phyloP scores from a whole-genome alignment of 2,888 invertebrate genomes.

The Venustoraphidia nigricollis region DNA sequence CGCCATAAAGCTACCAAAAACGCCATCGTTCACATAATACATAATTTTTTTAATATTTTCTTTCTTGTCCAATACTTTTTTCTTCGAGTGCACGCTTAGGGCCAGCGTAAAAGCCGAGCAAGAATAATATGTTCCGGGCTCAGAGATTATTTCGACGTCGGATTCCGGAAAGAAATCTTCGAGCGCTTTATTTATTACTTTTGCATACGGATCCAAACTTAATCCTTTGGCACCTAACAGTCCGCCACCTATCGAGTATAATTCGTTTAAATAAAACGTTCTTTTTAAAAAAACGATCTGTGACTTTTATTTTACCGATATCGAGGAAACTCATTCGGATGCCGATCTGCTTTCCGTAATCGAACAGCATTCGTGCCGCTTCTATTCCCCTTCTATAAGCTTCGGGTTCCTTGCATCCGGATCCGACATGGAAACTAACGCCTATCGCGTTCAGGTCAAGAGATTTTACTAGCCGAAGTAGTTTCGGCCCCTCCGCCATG shows the following conservation, averaged over 20 bases:
- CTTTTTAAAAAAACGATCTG: too few relatives aligned
- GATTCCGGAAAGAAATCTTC: conserved; percentile 7
- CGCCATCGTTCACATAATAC: too few relatives aligned
- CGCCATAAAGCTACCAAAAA: too few relatives aligned
- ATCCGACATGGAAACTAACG: conserved; percentile 2
- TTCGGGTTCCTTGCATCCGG: conserved; percentile 1
- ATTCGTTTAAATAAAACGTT: too few relatives aligned
- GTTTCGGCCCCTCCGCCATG: not conserved
- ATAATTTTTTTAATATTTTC: too few relatives aligned
- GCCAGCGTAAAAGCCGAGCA: conserved; percentile 9
- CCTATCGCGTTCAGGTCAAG: not conserved
- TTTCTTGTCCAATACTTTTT: not conserved
- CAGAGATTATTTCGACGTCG: conserved; percentile 7
- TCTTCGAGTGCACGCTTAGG: conserved; percentile 8
- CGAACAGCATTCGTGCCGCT: conserved; percentile 16
- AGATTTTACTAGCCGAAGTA: not conserved
- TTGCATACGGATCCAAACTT: not conserved
- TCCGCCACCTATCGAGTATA: conserved; percentile 17
- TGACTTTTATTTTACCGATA: not conserved
- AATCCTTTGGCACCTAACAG: conserved; percentile 15
- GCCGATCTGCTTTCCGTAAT: conserved; percentile 10
- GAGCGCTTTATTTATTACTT: conserved; percentile 7
- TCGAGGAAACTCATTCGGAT: conserved; percentile 3
- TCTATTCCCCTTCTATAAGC: conserved; percentile 18
- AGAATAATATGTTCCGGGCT: conserved; percentile 11